Evolutionary conservation across 1,140 invertebrate genomes (phyloP), one percentile per base, ranked within the genome.

Genomic region (Calliphora vicina): DNA sequence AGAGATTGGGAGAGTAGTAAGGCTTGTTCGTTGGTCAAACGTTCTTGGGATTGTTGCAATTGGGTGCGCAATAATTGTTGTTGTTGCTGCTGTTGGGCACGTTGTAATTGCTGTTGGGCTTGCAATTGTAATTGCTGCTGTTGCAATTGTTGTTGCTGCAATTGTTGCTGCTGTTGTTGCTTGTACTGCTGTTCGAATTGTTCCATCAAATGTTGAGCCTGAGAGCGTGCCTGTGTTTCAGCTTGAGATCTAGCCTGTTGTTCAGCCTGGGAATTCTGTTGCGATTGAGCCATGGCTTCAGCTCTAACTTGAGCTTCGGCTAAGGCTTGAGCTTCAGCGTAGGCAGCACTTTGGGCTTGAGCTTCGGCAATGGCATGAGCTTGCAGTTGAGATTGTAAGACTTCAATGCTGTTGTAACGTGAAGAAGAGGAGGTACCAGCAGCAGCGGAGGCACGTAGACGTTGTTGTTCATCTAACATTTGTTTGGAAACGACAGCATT

Each of bases 401-500:
- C 86, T 73, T 89, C 88, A 26, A 88, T 86, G 78, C 88, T 89
- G 61, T 88, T 89, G 83, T 86, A 89, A 6, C 88, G 87, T 4
- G 84, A 82, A 2, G 82, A 81, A 12, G 84, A 80, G 8, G 82
- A 80, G 5, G 57, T 81, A n/a, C 26, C 45, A n/a, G 76, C 9
- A 17, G 83, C 35, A 1, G 86, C 82, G 2, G 81, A 81, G 81
- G 67, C 84, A 4, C 73, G 84, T 17, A 61, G 10, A 12, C 85
- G 87, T 27, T 72, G 45, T 9, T 78, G 83, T 35, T 88, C 86
- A 57, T 89, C 86, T 13, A 91, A 86, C n/a, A 91, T 89, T 84
- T 92, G 91, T 83, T 92, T 92, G 82, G 92, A 92, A 0, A 93
- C 92, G 4, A 93, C 90, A 43, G 92, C 92, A 89, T 93, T 93